phyloP scores from a whole-genome alignment of 2,888 invertebrate species.

The Andrena trimmerana region DNA sequence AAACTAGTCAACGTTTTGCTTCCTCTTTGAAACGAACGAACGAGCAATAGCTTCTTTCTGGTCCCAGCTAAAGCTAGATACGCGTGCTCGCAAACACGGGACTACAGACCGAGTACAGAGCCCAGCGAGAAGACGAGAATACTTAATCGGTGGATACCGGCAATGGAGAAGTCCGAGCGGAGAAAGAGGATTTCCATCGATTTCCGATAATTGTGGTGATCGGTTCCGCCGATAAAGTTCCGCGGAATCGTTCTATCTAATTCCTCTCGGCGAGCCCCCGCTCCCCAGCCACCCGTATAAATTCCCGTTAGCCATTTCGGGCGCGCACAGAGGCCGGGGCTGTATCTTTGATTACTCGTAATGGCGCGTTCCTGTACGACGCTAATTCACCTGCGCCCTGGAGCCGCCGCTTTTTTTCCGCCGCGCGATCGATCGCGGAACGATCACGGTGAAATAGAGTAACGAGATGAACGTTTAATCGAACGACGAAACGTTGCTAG shows the following conservation, averaged over 20 bases:
- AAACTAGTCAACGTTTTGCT: no score
- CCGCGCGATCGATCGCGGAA: neutral
- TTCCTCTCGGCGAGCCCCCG: conserved; percentile 55
- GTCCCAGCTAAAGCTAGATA: neutral
- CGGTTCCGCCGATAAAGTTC: conserved; percentile 62
- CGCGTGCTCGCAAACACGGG: conserved; percentile 25
- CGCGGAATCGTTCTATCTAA: conserved; percentile 62
- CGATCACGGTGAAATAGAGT: conserved; percentile 13
- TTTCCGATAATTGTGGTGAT: conserved; percentile 71
- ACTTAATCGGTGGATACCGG: conserved; percentile 47
- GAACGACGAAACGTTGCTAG: conserved; percentile 6
- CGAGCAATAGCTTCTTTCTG: neutral
- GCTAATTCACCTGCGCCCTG: conserved; percentile 27
- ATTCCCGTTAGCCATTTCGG: conserved; percentile 33
- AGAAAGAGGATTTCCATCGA: conserved; percentile 70
- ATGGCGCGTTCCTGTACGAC: conserved; percentile 30
- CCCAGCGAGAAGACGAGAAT: conserved; percentile 18
- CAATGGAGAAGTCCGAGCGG: conserved; percentile 34
- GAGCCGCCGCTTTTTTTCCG: conserved; percentile 4
- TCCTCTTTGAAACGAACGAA: no score
- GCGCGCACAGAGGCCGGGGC: neutral
- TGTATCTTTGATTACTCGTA: conserved; percentile 60
- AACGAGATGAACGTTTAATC: conserved; percentile 25
- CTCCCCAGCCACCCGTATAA: conserved; percentile 10
- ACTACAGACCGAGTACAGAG: conserved; percentile 9